Evolutionary conservation across 2,113 vertebrate species (phyloP), one percentile per base, ranked within the genome.

Genomic region (Oryctolagus cuniculus): DNA sequence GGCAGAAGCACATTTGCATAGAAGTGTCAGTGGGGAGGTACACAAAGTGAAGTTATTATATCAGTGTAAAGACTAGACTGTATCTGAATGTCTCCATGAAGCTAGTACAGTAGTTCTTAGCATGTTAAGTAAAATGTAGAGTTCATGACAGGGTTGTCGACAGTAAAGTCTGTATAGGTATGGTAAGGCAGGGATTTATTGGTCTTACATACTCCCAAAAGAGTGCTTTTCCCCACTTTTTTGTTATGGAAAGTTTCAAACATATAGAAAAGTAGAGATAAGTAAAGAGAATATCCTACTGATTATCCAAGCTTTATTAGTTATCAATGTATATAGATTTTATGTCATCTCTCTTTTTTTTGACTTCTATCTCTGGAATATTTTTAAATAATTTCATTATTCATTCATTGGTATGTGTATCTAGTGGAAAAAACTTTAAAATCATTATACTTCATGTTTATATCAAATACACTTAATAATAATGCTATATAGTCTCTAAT

Each of bases 351-450:
- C 25, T 93, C 9, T 7, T 61, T 74, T 24, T 74, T 72, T 61
- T 8, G 2, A 69, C 25, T 34, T 4, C 29, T 5, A 70, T 75
- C 15, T 63, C 38, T 92, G 64, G 10, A 91, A 51, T 86, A 90
- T 66, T 93, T 92, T 75, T 74, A 88, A 90, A 70, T 83, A 89
- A 92, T n/a, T 63, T 80, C 29, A 88, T 90, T 93, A 51, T 87
- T 87, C n/a, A 55, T 90, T 29, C 27, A 81, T 85, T 24, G 36
- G 44, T 85, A 11, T 93, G 31, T 38, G 27, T 73, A 77, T n/a
- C 2, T 87, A 58, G 74, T 75, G 25, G 24, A 94, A 73, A 94
- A 1, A 95, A 79, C 8, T 85, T 70, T 53, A 79, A 86, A 88
- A 86, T 93, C 5, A 72, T 89, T 78, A 83, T 10, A 67, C 8